Percentiles rank a stretch among this genome's conserved stretches.
Evolutionary conservation across 2,888 invertebrate species (phyloP).

Genomic region (Escarpia spicata): DNA sequence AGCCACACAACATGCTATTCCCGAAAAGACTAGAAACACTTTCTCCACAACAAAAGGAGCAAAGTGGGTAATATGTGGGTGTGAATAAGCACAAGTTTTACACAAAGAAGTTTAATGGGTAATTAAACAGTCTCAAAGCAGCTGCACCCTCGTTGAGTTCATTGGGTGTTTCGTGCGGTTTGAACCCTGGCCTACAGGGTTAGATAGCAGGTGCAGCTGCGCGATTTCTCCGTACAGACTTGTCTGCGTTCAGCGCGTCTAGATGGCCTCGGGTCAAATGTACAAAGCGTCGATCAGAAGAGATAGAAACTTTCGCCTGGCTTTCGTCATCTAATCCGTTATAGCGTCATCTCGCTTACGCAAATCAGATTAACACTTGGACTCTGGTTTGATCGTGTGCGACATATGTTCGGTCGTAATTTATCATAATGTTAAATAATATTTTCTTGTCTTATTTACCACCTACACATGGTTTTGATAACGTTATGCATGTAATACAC

Average conservation of each 20-base stretch:
- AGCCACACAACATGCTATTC: not conserved
- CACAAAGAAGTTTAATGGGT: not conserved
- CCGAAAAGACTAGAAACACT: not conserved
- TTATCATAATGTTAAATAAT: not conserved
- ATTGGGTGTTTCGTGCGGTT: not conserved
- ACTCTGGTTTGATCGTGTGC: not conserved
- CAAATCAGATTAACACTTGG: not conserved
- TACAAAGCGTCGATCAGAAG: not conserved
- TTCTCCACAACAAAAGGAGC: not conserved
- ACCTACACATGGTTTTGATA: not conserved
- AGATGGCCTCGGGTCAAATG: not conserved
- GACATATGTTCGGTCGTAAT: not conserved
- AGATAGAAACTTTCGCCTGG: not conserved
- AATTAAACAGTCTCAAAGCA: not conserved
- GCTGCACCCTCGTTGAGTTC: not conserved
- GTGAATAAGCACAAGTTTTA: not conserved
- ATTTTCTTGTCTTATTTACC: not conserved
- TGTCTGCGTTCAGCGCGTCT: not conserved
- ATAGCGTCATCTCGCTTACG: not conserved
- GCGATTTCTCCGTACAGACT: not conserved
- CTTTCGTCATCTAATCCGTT: slow-evolving; percentile 13
- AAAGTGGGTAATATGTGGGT: not conserved
- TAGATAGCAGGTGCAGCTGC: not conserved
- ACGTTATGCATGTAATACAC: not conserved
- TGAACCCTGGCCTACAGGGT: not conserved